Evolutionary conservation across 2,797 vertebrate species (phyloP), one percentile per base, ranked within the genome.

Genomic region (Urocyon cinereoargenteus): DNA sequence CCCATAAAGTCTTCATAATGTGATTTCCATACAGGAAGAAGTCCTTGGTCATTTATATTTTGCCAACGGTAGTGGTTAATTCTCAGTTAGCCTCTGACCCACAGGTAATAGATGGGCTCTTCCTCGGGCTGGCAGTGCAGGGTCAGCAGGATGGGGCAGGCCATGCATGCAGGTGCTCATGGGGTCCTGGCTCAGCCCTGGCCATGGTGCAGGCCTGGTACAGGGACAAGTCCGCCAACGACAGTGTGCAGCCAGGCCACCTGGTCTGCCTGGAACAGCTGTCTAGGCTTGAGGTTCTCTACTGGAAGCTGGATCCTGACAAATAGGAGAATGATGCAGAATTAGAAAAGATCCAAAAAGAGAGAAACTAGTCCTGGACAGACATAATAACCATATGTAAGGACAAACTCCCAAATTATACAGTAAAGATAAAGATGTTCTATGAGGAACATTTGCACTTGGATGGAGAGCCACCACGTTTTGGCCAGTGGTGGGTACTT

Each of bases 351-450:
- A 99, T 99, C 96, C 99, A 99, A 28, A 98, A 98, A 96, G 99
- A 99, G 14, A 99, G 98, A 19, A 99, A 99, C 77, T 99, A 99
- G 97, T 99, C 99, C 55, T 99, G 99, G 98, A 99, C 98, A 99
- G 99, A 99, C 98, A 99, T 99, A 53, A 98, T 99, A 94, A 99
- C 98, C 1, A 99, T 99, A 79, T 98, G 98, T 49, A 99, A 98
- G 93, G 99, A 99, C 79, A 99, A 94, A 24, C 98, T 99, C 3
- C 99, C 99, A 0, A 99, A 99, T 98, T 99, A 99, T 0, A 99
- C 99, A 94, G 99, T 99, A 1, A 99, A 99, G 99, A 34, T 34
- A 1, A 99, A 99, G 70, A 45, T 45, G 22, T 45, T 40, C 40
- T 40, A 40, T 73, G 36, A 73, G 13, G 70, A 45, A 13, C 6